Base-by-base conservation (phyloP, 2,113 vertebrate species). In the Nannospalax galili region DNA sequence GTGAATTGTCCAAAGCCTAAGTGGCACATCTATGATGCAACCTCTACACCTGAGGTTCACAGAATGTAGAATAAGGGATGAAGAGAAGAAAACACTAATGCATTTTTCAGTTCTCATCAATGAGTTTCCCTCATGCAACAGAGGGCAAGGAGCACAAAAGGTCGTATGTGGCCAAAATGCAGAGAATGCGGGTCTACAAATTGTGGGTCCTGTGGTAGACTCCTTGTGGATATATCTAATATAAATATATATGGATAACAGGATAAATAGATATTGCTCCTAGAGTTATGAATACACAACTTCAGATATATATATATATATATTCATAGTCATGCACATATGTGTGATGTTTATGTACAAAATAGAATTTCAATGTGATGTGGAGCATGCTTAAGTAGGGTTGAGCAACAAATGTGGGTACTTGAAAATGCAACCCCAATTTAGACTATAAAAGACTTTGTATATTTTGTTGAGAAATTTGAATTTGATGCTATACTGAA, bases 391-490 rank as follows among this genome's bases (percentile, higher is more conserved):
- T 74, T 93, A 60, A 22, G 15, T 75, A 81, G 1, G 3, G 10
- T 48, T 69, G 37, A 26, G 37, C 40, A 42, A 70, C 35, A 84
- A 84, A 42, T 74, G 15, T 7, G 6, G n/a, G 72, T 92, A 28
- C 70, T 60, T 74, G 1, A 12, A 91, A 81, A 80, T n/a, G 7
- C 28, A 90, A 75, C 35, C 72, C 1, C 24, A 84, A 3, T 84
- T 90, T 85, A 97, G 77, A 73, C 48, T 62, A 35, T 72, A 77
- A 84, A 94, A 67, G 37, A 40, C 2, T 26, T 90, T 62, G 1
- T 56, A 3, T n/a, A 81, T 14, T 85, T 81, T 62, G 17, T 28
- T 3, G 24, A 84, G 24, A 42, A 60, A 42, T 72, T 62, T 88
- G n/a, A 56, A 77, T 94, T 88, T 91, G 48, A 62, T 94, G 30